Base-by-base conservation (phyloP, 2,888 invertebrate species). In the Eupsilia transversa region DNA sequence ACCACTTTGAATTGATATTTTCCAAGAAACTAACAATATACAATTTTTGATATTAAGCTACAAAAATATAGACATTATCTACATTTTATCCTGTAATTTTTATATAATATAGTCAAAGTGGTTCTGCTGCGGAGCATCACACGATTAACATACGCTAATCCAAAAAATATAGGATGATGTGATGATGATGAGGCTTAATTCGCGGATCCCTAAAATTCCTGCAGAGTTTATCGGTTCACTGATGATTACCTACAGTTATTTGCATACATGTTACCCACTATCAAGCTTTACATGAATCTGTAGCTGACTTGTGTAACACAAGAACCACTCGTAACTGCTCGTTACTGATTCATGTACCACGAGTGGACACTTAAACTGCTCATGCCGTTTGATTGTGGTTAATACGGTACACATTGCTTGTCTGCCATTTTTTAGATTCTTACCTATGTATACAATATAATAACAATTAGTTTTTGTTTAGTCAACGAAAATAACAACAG, bases 121-220 rank as follows among this genome's bases (percentile, higher is more conserved):
- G 20, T 46, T 46, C 46, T 46, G 46, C 46, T 46, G 20, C 17
- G 46, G 46, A 46, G 46, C 20, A 46, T 4, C 5, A 46, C 46
- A 46, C n/a, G 33, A 41, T 57, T 68, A 57, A 57, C 23, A 68
- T 43, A 56, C 41, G 41, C 56, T 67, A 67, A 67, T 57, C 56
- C 20, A 69, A 69, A 57, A 68, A 59, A 69, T 59, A 69, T 59
- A 59, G 46, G 35, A 59, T 59, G 59, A 33, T 43, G 43, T 35
- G 35, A 35, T 59, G 56, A 69, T 69, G 46, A 59, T 69, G 68
- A 33, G 46, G 59, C 46, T 46, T 59, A 59, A 69, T 59, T 3
- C 68, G 35, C 68, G 68, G 60, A 69, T 69, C 69, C 60, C 69
- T 60, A 69, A 69, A 69, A 69, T 69, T 46, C 38, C 60, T 70